Conservation (phyloP, 1,140 invertebrate species). For the Drosophila orena region DNA sequence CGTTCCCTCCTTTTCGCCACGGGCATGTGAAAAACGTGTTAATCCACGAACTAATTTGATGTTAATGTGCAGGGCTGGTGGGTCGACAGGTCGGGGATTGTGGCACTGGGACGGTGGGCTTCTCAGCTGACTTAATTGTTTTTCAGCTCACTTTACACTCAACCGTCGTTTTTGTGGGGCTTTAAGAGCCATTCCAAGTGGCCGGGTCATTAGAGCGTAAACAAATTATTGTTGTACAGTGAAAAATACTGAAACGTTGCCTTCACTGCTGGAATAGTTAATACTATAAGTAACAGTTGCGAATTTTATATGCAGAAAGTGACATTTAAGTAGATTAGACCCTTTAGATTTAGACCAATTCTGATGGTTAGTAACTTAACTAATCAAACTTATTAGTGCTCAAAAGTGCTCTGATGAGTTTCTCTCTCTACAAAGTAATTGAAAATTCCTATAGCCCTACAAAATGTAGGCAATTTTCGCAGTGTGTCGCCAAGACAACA, state of each 20-base stretch:
- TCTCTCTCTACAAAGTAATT: too few species aligned
- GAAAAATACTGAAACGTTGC: neutral
- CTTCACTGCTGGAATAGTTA: too few species aligned
- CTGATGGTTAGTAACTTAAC: too few species aligned
- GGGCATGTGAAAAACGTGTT: constrained; percentile 68
- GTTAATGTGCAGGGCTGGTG: constrained; percentile 56
- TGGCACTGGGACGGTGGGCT: constrained; percentile 12
- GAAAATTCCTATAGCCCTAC: too few species aligned
- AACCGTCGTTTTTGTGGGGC: constrained; percentile 53
- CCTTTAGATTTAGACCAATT: too few species aligned
- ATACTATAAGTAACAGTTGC: neutral
- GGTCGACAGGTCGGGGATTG: constrained; percentile 23
- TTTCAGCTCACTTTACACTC: constrained; percentile 66
- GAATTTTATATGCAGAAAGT: too few species aligned
- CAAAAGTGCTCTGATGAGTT: too few species aligned
- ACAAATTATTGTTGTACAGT: constrained; percentile 47
- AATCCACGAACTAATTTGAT: constrained; percentile 74
- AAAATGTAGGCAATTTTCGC: neutral
- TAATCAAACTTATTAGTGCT: too few species aligned
- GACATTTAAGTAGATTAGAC: too few species aligned
- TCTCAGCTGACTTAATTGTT: constrained; percentile 62
- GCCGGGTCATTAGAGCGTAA: constrained; percentile 53
- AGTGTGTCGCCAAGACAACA: constrained; percentile 28
- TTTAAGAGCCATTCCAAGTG: constrained; percentile 61
- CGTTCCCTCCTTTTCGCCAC: constrained; percentile 4